Percentiles rank a stretch among this genome's conserved stretches.
These are phyloP conservation scores for Spea hammondii DNA, from an alignment of 2,797 vertebrate genomes.

Conservation along the genomic window DNA sequence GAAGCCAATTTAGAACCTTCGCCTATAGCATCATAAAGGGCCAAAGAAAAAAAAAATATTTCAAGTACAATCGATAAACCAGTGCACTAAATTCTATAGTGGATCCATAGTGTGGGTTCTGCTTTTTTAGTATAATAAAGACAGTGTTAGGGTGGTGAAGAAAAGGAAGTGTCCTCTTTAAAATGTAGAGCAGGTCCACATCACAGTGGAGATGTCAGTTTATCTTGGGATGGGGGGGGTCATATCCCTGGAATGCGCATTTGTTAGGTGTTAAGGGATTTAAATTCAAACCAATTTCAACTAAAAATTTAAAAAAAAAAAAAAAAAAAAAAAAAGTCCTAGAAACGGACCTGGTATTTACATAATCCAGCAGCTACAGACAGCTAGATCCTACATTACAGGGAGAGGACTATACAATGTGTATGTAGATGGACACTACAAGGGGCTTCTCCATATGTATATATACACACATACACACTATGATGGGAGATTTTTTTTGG, in stretches of 20 bases:
- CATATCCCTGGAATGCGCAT: slow-evolving; percentile 3
- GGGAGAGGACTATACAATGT: slow-evolving; percentile 69
- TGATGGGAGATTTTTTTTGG: not conserved
- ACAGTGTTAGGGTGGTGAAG: not conserved
- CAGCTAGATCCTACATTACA: slow-evolving; percentile 61
- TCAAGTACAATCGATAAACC: too few relatives aligned
- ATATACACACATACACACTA: slow-evolving; percentile 26
- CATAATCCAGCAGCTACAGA: slow-evolving; percentile 74
- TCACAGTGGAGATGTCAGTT: not conserved
- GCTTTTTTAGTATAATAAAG: slow-evolving; percentile 1
- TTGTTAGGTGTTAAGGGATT: slow-evolving; percentile 54
- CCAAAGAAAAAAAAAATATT: too few relatives aligned
- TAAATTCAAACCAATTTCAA: slow-evolving; percentile 66
- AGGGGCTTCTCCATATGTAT: slow-evolving; percentile 6
- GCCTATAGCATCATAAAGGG: too few relatives aligned
- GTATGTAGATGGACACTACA: slow-evolving; percentile 3
- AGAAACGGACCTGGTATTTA: slow-evolving; percentile 92
- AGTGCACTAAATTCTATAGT: too few relatives aligned
- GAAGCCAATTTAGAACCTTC: too few relatives aligned
- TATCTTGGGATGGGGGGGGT: not conserved
- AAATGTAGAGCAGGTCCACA: not conserved
- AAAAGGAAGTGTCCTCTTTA: not conserved
- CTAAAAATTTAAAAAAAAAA: slow-evolving; percentile 27
- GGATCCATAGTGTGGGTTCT: not conserved
- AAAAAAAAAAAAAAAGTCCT: slow-evolving; percentile 74